Evolutionary conservation across 2,113 vertebrate genomes (phyloP).

Genomic region (Anhinga rufa): DNA sequence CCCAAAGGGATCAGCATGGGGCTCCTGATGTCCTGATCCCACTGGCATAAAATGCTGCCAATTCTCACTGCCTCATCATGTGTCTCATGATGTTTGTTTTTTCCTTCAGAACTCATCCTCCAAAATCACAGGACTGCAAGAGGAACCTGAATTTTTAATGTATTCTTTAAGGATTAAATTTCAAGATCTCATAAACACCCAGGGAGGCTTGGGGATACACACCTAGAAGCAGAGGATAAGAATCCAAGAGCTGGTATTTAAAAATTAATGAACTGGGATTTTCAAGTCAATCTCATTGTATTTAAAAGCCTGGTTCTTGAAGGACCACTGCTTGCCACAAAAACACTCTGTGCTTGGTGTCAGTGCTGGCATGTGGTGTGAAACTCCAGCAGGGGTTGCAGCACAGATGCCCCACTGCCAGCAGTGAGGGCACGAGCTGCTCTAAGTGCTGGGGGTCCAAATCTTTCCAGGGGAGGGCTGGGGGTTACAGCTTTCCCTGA

Average conservation of each 20-base stretch:
- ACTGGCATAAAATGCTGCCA: accelerated
- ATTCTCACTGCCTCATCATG: background rate
- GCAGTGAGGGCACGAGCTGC: background rate
- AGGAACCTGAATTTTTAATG: background rate
- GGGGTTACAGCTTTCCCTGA: background rate
- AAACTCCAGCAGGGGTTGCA: background rate
- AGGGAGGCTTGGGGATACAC: background rate
- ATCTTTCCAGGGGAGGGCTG: background rate
- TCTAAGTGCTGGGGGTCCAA: background rate
- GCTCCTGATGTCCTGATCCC: background rate
- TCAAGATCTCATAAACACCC: background rate
- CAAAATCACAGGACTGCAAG: background rate
- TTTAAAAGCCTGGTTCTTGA: background rate
- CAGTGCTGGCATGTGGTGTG: background rate
- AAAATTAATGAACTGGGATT: background rate
- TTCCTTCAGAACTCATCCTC: background rate
- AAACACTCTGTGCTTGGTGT: background rate
- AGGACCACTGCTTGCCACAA: background rate
- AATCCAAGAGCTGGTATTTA: background rate
- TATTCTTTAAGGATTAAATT: background rate
- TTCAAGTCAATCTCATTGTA: background rate
- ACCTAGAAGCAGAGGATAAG: background rate
- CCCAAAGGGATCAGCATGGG: background rate
- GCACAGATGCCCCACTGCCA: background rate
- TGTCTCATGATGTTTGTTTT: background rate